phyloP scores from a whole-genome alignment of 1,140 invertebrate genomes.

The Dendrolimus kikuchii region DNA sequence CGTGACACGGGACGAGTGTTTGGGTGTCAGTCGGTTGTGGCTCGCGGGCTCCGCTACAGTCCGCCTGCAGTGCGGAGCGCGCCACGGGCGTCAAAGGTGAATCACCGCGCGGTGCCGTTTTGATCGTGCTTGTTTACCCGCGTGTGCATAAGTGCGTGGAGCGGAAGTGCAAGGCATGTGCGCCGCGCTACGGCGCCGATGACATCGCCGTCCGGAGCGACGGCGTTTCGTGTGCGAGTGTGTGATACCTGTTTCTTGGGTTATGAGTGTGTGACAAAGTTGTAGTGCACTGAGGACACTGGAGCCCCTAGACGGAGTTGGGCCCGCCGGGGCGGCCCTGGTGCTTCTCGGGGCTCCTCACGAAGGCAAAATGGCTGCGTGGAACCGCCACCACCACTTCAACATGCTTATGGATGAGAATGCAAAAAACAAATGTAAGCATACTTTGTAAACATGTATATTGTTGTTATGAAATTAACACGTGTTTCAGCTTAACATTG shows the following conservation, averaged over 20 bases:
- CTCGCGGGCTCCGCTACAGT: constrained; percentile 45
- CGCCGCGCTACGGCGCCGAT: constrained; percentile 56
- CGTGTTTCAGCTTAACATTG: neutral
- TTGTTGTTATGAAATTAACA: neutral
- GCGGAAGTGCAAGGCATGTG: constrained; percentile 66
- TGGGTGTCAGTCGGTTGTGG: constrained; percentile 56
- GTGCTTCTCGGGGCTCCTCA: constrained; percentile 73
- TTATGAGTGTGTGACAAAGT: constrained; percentile 71
- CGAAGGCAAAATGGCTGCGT: constrained; percentile 76
- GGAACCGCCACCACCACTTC: constrained; percentile 82
- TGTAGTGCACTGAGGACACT: constrained; percentile 66
- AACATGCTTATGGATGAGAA: constrained; percentile 80
- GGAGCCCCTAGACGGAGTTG: constrained; percentile 72
- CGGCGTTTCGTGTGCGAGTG: constrained; percentile 57
- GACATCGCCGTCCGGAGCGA: constrained; percentile 58
- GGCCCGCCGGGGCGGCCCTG: constrained; percentile 71
- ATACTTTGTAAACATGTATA: constrained; percentile 2
- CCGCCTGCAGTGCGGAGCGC: constrained; percentile 55
- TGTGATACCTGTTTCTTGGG: constrained; percentile 59
- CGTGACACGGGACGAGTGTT: constrained; percentile 62
- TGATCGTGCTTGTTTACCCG: constrained; percentile 65
- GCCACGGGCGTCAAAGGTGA: constrained; percentile 52
- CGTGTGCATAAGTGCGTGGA: constrained; percentile 63
- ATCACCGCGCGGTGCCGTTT: constrained; percentile 58
- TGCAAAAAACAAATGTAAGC: constrained; percentile 81